Percentiles rank a stretch among this genome's conserved stretches.
Evolutionary conservation across 2,888 invertebrate genomes (phyloP).

Genomic region (Drosophila affinis): DNA sequence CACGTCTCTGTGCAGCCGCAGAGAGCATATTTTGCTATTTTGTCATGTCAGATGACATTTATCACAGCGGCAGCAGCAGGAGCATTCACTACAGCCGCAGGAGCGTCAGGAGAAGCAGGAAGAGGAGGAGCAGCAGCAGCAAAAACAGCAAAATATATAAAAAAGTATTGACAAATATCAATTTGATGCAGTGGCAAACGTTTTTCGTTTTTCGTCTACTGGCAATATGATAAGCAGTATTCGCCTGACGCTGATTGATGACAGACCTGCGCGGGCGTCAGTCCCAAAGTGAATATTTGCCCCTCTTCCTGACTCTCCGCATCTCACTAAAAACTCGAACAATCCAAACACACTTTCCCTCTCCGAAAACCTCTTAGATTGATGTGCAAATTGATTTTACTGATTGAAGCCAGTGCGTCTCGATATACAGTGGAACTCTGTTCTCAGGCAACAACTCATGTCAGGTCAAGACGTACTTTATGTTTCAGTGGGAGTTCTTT

Average conservation of each 20-base stretch:
- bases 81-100: slow-evolving; percentile 14
- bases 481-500: slow-evolving; percentile 85
- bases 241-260: slow-evolving; percentile 64
- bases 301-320: not conserved
- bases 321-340: not conserved
- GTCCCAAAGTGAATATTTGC: slow-evolving; percentile 36
- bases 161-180: slow-evolving; percentile 69
- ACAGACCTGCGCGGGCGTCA: slow-evolving; percentile 15
- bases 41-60: slow-evolving; percentile 52
- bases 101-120: not conserved
- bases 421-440: not conserved
- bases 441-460: not conserved
- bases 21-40: slow-evolving; percentile 59
- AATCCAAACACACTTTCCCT: no score
- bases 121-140: slow-evolving; percentile 1
- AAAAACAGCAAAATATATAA: slow-evolving; percentile 2
- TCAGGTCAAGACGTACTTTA: slow-evolving; percentile 87
- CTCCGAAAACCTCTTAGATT: not conserved
- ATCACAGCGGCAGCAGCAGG: slow-evolving; percentile 11
- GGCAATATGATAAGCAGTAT: slow-evolving; percentile 44
- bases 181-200: slow-evolving; percentile 57
- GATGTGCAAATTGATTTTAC: not conserved
- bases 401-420: not conserved
- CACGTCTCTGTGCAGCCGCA: slow-evolving; percentile 40
- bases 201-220: slow-evolving; percentile 24